These are phyloP conservation scores for Dryococelus australis DNA, from an alignment of 2,888 invertebrate species.

Conservation along the genomic window DNA sequence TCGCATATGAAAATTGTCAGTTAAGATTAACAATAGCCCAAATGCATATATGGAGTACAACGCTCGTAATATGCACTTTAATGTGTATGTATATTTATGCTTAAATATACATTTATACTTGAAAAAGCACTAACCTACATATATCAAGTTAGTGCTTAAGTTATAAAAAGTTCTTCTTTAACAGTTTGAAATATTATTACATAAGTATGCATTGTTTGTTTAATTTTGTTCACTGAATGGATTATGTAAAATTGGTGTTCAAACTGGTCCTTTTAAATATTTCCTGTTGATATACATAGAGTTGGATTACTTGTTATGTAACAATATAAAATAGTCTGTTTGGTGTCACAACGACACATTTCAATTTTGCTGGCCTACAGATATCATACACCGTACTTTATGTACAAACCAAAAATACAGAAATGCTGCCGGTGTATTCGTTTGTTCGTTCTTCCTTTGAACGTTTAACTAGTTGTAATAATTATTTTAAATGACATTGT, in stretches of 20 bases:
- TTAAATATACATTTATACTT: slow-evolving; percentile 22
- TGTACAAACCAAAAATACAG: slow-evolving; percentile 9
- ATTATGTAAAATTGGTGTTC: slow-evolving; percentile 25
- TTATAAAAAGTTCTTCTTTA: slow-evolving; percentile 1
- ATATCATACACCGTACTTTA: slow-evolving; percentile 16
- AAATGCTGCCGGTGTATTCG: slow-evolving; percentile 26
- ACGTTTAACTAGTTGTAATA: slow-evolving; percentile 7
- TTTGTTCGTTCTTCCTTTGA: slow-evolving; percentile 3
- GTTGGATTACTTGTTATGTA: slow-evolving; percentile 46
- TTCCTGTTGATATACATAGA: slow-evolving; percentile 42
- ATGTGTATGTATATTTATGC: slow-evolving; percentile 19
- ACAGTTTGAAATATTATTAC: slow-evolving; percentile 2
- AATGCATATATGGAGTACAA: slow-evolving; percentile 29
- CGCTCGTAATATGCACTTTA: slow-evolving; percentile 17
- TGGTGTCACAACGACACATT: slow-evolving; percentile 23
- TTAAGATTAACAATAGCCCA: slow-evolving; percentile 25
- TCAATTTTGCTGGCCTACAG: slow-evolving; percentile 27
- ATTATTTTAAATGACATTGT: not conserved
- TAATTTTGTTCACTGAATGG: slow-evolving; percentile 11
- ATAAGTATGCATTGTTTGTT: slow-evolving; percentile 10
- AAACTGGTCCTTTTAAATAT: slow-evolving; percentile 23
- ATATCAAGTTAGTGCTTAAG: slow-evolving; percentile 9
- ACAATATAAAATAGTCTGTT: slow-evolving; percentile 32
- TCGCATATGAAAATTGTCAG: slow-evolving; percentile 18
- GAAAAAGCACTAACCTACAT: slow-evolving; percentile 30